Conservation (phyloP, 2,888 invertebrate species). For the Tinea pellionella region DNA sequence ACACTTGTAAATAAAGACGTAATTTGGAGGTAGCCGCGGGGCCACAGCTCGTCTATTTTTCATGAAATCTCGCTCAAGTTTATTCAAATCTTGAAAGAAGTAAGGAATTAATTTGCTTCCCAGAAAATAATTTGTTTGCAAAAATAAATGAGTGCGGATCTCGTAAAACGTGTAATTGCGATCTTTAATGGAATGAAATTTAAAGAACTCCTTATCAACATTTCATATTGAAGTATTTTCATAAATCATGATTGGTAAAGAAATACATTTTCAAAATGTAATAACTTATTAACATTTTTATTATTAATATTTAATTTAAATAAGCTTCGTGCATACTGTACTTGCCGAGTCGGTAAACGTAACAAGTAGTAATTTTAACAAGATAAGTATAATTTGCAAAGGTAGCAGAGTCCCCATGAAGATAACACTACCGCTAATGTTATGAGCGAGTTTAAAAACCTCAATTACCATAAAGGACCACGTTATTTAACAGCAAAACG, state of each 20-base stretch:
- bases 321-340: no score
- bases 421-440: slow-evolving; percentile 11
- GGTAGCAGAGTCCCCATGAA: slow-evolving; percentile 9
- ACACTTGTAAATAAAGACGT: slow-evolving; percentile 61
- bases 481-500: slow-evolving; percentile 68
- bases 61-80: slow-evolving; percentile 59
- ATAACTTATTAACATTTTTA: no score
- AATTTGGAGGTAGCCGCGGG: slow-evolving; percentile 61
- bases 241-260: neutral
- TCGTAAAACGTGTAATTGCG: slow-evolving; percentile 53
- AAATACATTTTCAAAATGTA: no score
- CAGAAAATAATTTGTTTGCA: slow-evolving; percentile 48
- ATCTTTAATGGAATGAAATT: slow-evolving; percentile 51
- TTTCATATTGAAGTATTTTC: neutral
- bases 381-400: slow-evolving; percentile 22
- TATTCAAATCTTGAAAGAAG: slow-evolving; percentile 61
- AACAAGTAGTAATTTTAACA: slow-evolving; percentile 29
- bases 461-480: slow-evolving; percentile 62
- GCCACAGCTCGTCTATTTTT: slow-evolving; percentile 48
- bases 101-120: slow-evolving; percentile 61
- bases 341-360: neutral
- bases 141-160: slow-evolving; percentile 58
- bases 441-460: slow-evolving; percentile 26
- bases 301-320: no score
- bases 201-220: slow-evolving; percentile 27